Evolutionary conservation across 2,888 invertebrate species (phyloP), one percentile per base, ranked within the genome.

Genomic region (Myathropa florea): DNA sequence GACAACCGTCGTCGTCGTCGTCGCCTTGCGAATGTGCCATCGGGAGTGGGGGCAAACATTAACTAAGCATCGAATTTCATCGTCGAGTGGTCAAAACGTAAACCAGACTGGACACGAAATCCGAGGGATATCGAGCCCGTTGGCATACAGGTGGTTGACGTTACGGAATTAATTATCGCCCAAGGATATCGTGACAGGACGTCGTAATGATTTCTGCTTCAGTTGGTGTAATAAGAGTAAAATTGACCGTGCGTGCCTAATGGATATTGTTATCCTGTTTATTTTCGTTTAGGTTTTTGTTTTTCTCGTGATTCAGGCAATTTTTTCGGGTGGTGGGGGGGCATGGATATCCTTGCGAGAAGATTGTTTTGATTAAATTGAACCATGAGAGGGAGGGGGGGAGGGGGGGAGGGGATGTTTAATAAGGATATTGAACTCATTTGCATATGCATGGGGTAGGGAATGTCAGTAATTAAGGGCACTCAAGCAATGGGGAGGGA

Each of bases 171-270:
- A 73, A 73, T 63, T 80, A 80, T 80, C 53, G 23, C 46, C 28
- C 10, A 14, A 18, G 24, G 61, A 61, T 80, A 57, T 80, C 73
- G 67, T 80, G 80, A 68, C 80, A 68, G 73, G 61, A 61, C 57
- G 73, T 73, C 61, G 53, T 80, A 67, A 80, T 80, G 55, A 73
- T 67, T 80, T 64, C 36, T 61, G 60, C 73, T 36, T 55, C 46
- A 59, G 64, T 73, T 57, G 14, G 24, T 26, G 57, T 57, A 46
- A 46, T 18, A 18, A 46, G 46, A 46, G 46, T 7, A 7, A 18
- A 46, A 46, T 46, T 46, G 46, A 46, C 18, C 2, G 46, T 46
- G 46, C 46, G 46, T 46, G 46, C 18, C 46, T 46, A 46, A 46
- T 46, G 18, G 46, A 18, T 18, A 18, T 18, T 46, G 46, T 18